Evolutionary conservation across 2,113 vertebrate genomes (phyloP), one percentile per base, ranked within the genome.

Genomic region (Diphyllodes magnificus): DNA sequence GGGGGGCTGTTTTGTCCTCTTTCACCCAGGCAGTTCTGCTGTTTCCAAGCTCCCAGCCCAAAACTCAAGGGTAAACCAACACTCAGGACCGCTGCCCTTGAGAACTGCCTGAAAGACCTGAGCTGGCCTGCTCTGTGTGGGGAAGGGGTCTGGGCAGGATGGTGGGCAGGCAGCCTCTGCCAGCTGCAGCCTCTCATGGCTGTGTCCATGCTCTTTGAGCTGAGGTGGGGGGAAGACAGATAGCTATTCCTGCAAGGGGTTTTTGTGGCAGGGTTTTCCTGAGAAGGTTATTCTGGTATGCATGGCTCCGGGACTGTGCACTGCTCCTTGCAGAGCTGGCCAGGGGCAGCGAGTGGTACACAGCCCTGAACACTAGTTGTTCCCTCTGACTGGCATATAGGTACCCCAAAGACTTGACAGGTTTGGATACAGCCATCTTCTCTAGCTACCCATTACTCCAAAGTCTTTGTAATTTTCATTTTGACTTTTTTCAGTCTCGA

Each of bases 61-160:
- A 79, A 76, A 61, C 20, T 56, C 51, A 61, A 69, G 30, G 8
- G 7, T 47, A 82, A 61, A 42, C 15, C 39, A 86, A 53, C 6
- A 16, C 28, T 45, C 4, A 12, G n/a, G n/a, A 50, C 18, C 0
- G 0, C 5, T 4, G 0, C 13, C 66, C 57, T 68, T 2, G 4
- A 64, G 64, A 69, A 61, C 23, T 10, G 15, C 33, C 13, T 27
- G 51, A 40, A n/a, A 88, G 45, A n/a, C 25, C 45, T 11, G 10
- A 66, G 27, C 16, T 40, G 54, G 37, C 35, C 45, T 44, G 21
- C 27, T 40, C 42, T 15, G 12, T 57, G 16, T 27, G 40, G 37
- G 27, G 8, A 9, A 4, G 0, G 49, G 35, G 18, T 42, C 9
- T 28, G 53, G 45, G 19, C 56, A 39, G 24, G 59, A 85, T 3